A percentile compares a stretch with the other conserved stretches of the same genome.
Evolutionary conservation across 2,888 invertebrate genomes (phyloP).

Genomic region (Punctoribates punctum): DNA sequence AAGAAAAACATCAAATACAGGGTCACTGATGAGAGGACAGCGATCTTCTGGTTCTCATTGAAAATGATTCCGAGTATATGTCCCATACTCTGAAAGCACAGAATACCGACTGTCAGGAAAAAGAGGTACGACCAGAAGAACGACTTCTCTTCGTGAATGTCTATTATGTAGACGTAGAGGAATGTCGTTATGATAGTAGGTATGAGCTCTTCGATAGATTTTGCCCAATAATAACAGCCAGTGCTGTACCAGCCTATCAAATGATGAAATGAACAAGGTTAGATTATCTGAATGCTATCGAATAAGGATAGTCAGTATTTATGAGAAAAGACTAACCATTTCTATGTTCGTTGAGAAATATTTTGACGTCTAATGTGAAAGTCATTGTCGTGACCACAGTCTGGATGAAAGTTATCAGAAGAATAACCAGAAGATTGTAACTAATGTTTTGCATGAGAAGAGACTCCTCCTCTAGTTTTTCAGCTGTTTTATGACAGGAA

Average conservation of each 20-base stretch:
- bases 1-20: conserved; percentile 29
- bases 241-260: conserved; percentile 38
- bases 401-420: conserved; percentile 29
- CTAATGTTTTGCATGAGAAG: conserved; percentile 25
- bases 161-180: conserved; percentile 12
- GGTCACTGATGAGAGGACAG: conserved; percentile 9
- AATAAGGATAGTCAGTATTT: background rate
- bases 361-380: conserved; percentile 25
- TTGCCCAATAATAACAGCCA: conserved; percentile 36
- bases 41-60: conserved; percentile 13
- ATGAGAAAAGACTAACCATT: conserved; percentile 34
- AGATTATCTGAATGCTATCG: background rate
- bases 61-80: conserved; percentile 31
- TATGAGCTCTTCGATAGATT: conserved; percentile 27
- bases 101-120: background rate
- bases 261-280: background rate
- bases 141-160: conserved; percentile 13
- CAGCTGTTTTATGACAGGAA: conserved; percentile 11
- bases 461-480: conserved; percentile 30
- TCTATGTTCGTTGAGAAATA: conserved; percentile 41
- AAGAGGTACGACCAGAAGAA: background rate
- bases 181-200: conserved; percentile 29
- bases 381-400: conserved; percentile 31
- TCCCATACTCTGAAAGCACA: conserved; percentile 22
- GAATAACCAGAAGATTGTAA: conserved; percentile 32